Base-by-base conservation (phyloP, 2,113 vertebrate genomes). In the Madoqua kirkii region DNA sequence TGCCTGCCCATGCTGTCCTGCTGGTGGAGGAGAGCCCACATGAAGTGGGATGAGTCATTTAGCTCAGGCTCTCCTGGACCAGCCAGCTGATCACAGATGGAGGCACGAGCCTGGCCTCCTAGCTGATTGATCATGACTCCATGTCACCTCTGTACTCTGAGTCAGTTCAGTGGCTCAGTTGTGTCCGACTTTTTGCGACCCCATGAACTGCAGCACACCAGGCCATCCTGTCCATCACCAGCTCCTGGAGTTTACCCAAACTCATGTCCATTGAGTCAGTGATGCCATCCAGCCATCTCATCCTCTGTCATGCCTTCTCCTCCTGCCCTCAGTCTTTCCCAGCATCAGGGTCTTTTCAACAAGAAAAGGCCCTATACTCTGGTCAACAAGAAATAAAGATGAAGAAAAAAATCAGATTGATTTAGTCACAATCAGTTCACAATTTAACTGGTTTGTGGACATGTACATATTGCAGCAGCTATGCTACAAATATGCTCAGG, bases 131-230 rank as follows among this genome's bases (percentile, higher is more conserved):
- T 82, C n/a, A 36, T 48, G 29, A 81, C 21, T 55, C 25, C n/a
- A 23, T 8, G 2, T 81, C 36, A 88, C 19, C n/a, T 23, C 67
- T 71, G 67, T 71, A 71, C n/a, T 71, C 19, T 71, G 5, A 12
- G 67, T 40, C n/a, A 71, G 67, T 40, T 71, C 67, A 71, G 67
- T 40, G 2, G 10, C 19, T 36, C n/a, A 71, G n/a, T 71, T 0
- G 0, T 40, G 67, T 40, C 19, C 1, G 0, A 71, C n/a, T 71
- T 5, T 71, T 71, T 40, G 67, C 0, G 3, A 71, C 19, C n/a
- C n/a, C 67, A 23, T 21, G 19, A 71, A 40, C n/a, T 3, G 19
- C 19, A 36, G 64, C n/a, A 71, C 0, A 0, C 64, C 17, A 40
- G 67, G 67, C 19, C 10, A 0, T 21, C 67, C 2, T 71, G n/a